A percentile compares a stretch with the other conserved stretches of the same genome.
Conservation (phyloP, 2,113 vertebrate species). For the Struthio camelus region DNA sequence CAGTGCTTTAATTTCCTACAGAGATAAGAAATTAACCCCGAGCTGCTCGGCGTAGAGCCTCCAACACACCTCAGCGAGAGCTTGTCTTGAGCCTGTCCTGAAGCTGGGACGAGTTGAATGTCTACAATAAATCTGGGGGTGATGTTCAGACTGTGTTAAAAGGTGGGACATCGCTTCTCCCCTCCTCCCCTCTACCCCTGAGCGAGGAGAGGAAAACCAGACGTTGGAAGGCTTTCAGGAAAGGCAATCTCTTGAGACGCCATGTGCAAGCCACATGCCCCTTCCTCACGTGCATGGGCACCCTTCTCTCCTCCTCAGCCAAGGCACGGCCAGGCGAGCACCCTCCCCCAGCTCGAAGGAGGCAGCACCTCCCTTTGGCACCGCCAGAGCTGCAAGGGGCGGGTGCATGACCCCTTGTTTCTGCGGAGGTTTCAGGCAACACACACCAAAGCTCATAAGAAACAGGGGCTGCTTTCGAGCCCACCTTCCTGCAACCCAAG, state of each 20-base stretch:
- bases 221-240: slow-evolving; percentile 57
- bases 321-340: not conserved
- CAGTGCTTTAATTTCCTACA: not conserved
- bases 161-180: slow-evolving; percentile 58
- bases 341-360: not conserved
- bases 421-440: not conserved
- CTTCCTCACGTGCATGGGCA: not conserved
- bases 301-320: not conserved
- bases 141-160: slow-evolving; percentile 52
- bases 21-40: not conserved
- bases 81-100: slow-evolving; percentile 11
- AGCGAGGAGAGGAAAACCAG: slow-evolving; percentile 53
- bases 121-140: not conserved
- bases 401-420: not conserved
- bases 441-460: not conserved
- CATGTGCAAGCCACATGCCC: slow-evolving; percentile 52
- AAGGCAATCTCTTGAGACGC: slow-evolving; percentile 49
- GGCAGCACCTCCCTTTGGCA: not conserved
- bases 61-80: not conserved
- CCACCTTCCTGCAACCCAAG: not conserved
- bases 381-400: too few relatives aligned
- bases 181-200: slow-evolving; percentile 29
- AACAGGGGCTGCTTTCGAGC: not conserved
- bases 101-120: not conserved
- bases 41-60: not conserved